Conservation (phyloP, 2,797 vertebrate species). For the Paguma larvata region DNA sequence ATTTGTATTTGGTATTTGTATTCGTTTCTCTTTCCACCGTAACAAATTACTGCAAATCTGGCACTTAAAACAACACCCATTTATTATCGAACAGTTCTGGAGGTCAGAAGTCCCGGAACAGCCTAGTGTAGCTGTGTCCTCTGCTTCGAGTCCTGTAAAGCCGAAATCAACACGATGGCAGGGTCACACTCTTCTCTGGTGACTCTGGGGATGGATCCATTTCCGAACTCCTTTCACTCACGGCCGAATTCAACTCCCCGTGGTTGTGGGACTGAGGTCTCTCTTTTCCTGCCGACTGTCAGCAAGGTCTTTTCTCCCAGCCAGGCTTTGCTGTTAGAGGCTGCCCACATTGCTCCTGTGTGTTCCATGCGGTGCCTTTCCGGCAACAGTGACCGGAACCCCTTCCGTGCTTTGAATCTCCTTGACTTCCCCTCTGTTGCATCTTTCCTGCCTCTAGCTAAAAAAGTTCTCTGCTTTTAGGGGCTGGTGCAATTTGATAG, state of each 20-base stretch:
- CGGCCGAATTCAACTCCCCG: background rate
- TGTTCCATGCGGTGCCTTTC: rapidly evolving
- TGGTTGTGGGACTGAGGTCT: background rate
- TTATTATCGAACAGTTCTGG: background rate
- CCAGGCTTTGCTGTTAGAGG: background rate
- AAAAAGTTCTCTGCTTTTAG: background rate
- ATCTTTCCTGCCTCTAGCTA: background rate
- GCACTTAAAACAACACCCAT: background rate
- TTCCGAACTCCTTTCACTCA: background rate
- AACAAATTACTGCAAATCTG: background rate
- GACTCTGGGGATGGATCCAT: background rate
- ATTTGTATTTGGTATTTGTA: background rate
- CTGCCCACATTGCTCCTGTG: rapidly evolving
- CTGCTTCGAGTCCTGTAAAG: background rate
- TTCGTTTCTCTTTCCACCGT: background rate
- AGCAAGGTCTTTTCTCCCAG: background rate
- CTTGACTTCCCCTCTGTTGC: background rate
- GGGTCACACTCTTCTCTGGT: background rate
- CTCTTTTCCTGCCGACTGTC: background rate
- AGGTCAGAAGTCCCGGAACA: background rate
- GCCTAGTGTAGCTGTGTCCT: background rate
- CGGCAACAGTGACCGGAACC: rapidly evolving
- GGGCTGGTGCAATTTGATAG: background rate
- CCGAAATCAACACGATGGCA: background rate
- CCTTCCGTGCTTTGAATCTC: background rate